Evolutionary conservation across 2,888 invertebrate species (phyloP), one percentile per base, ranked within the genome.

Genomic region (Drosophila fulvimacula): DNA sequence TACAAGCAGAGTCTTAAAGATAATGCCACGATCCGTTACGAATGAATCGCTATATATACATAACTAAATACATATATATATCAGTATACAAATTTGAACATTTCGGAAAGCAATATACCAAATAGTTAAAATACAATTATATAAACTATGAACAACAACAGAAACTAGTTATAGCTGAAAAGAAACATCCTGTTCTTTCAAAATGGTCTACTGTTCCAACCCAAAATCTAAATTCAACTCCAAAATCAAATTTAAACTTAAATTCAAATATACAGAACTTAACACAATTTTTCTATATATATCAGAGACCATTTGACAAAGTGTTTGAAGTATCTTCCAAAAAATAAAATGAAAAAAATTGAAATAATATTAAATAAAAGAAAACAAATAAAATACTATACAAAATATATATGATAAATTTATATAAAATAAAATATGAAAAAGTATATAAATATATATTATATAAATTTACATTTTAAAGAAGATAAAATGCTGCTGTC

Each of bases 101-200:
- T 71, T 63, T 69, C 59, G 65, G 69, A 72, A 81, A 81, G 81
- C 81, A 81, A 81, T 81, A 81, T 81, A 77, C 70, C 30, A 69
- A 73, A 58, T 76, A 76, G 68, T 69, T 63, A 52, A 48, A 48
- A 58, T 24, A 34, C 21, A 36, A 24, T 10, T 32, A 48, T 39
- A 15, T 30, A 19, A 63, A 60, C 46, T 59, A 49, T 7, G 15
- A 41, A 15, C 13, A 52, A 48, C 17, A 34, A 19, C 27, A 34
- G 46, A 36, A 56, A 42, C n/a, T 57, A 32, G 24, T 39, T 30
- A 34, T 39, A 39, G 36, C 36, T 39, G 24, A 27, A 36, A 11
- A n/a, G 52, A n/a, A 57, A 41, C 17, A 52, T 36, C 5, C 6
- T 36, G 51, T 34, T 21, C 19, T 15, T 15, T 5, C 5, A 0